Conservation (phyloP, 2,113 vertebrate genomes). For the Redunca redunca region DNA sequence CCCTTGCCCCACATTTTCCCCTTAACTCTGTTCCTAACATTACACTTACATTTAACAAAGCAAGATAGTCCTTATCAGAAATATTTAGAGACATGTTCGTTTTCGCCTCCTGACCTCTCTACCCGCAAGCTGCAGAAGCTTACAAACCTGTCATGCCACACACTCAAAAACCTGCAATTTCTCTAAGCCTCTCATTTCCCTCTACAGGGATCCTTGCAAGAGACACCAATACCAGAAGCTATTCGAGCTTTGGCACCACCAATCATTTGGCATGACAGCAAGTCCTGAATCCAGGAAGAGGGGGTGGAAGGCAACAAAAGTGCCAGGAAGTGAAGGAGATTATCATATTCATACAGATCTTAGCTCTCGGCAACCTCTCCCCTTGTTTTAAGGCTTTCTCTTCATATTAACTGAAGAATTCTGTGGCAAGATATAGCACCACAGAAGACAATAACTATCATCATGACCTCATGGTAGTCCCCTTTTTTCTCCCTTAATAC, state of each 20-base stretch:
- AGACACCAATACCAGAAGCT: neutral
- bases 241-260: neutral
- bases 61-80: neutral
- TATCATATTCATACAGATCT: neutral
- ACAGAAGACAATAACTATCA: neutral
- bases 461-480: neutral
- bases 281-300: constrained; percentile 3
- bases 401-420: neutral
- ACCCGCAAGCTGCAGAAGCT: neutral
- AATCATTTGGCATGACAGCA: neutral
- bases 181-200: neutral
- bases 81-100: neutral
- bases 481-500: neutral
- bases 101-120: neutral
- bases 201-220: neutral
- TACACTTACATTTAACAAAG: neutral
- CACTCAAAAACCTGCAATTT: neutral
- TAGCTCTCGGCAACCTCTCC: neutral
- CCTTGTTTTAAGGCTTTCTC: neutral
- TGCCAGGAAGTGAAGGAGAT: neutral
- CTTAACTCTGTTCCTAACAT: neutral
- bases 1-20: neutral
- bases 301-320: neutral
- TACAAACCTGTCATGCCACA: neutral
- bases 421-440: neutral